Percentiles rank a stretch among this genome's conserved stretches.
phyloP scores from a whole-genome alignment of 2,113 vertebrate genomes.

The Crotalus viridis region DNA sequence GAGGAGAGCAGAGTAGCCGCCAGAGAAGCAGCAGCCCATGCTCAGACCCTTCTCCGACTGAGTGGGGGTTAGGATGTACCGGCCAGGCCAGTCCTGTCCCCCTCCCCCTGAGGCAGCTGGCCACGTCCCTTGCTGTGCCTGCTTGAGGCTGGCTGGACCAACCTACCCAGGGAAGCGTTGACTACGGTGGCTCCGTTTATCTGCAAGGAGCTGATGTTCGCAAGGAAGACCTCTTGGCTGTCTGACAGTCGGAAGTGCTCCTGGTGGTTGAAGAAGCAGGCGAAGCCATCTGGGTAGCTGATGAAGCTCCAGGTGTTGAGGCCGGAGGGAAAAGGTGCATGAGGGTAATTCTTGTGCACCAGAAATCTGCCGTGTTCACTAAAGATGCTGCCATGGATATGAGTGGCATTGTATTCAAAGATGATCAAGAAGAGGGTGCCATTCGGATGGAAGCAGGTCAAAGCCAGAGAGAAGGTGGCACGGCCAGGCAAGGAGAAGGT shows the following conservation, averaged over 20 bases:
- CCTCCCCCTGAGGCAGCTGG: neutral
- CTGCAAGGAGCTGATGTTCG: neutral
- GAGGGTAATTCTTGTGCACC: neutral
- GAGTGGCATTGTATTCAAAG: neutral
- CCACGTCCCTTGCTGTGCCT: neutral
- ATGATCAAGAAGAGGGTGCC: neutral
- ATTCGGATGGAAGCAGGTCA: neutral
- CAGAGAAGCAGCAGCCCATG: neutral
- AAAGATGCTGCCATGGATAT: neutral
- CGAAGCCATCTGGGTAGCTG: neutral
- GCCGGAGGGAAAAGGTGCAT: neutral
- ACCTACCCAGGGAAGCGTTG: conserved; percentile 15
- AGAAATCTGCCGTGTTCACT: neutral
- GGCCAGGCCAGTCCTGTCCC: neutral
- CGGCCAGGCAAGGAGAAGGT: neutral
- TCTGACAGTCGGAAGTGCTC: conserved; percentile 20
- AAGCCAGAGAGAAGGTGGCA: neutral
- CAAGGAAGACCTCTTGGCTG: neutral
- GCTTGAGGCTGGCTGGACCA: neutral
- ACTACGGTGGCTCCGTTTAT: conserved; percentile 1
- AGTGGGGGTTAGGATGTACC: neutral
- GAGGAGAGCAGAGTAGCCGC: neutral
- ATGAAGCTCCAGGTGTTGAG: conserved; percentile 22
- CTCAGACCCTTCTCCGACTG: neutral
- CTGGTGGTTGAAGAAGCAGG: conserved; percentile 26